phyloP scores from a whole-genome alignment of 2,113 vertebrate species.

The Meleagris gallopavo region DNA sequence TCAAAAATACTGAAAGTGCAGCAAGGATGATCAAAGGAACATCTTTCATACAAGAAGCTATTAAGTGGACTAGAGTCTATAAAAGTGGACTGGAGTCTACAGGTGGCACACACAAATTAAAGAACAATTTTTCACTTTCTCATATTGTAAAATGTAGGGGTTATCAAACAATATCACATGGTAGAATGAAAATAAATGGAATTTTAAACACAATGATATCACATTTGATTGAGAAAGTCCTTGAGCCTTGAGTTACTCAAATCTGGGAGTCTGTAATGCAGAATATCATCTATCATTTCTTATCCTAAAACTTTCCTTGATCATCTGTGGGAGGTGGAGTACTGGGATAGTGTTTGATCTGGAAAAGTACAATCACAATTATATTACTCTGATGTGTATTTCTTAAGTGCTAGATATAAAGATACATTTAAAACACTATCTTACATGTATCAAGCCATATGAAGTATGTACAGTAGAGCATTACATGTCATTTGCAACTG shows the following conservation, averaged over 20 bases:
- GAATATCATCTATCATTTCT: neutral
- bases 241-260: neutral
- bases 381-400: neutral
- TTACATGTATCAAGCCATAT: fast-evolving
- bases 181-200: neutral
- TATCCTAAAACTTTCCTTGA: neutral
- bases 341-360: neutral
- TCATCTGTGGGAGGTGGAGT: neutral
- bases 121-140: neutral
- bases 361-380: neutral
- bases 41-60: neutral
- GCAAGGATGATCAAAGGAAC: neutral
- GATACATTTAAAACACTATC: neutral
- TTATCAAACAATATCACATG: neutral
- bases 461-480: neutral
- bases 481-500: neutral
- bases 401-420: neutral
- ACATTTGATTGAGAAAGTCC: neutral
- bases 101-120: neutral
- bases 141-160: neutral
- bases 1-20: neutral
- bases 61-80: neutral
- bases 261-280: neutral
- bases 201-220: neutral
- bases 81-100: neutral